A percentile compares a stretch with the other conserved stretches of the same genome.
Evolutionary conservation across 2,888 invertebrate species (phyloP).

Genomic region (Caradrina clavipalpis): DNA sequence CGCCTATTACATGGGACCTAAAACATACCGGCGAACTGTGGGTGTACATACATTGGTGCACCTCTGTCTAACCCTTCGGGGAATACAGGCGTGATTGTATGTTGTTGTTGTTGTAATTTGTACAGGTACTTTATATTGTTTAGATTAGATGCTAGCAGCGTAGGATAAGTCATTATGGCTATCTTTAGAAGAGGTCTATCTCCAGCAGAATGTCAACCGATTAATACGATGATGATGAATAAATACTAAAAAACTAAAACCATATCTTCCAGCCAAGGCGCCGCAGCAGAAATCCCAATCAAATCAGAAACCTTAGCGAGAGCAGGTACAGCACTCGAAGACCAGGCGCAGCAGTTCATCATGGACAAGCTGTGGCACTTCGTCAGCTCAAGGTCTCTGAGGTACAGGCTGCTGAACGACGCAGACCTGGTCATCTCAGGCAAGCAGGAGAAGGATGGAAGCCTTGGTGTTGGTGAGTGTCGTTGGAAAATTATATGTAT

Average conservation of each 20-base stretch:
- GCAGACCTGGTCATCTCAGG: slow-evolving; percentile 95
- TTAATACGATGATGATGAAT: too few relatives aligned
- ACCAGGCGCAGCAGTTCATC: slow-evolving; percentile 92
- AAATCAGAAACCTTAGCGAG: slow-evolving; percentile 91
- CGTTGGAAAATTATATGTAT: not conserved
- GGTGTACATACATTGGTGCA: too few relatives aligned
- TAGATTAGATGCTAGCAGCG: too few relatives aligned
- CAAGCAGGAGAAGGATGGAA: slow-evolving; percentile 92
- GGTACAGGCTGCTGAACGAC: slow-evolving; percentile 94
- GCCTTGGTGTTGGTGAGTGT: slow-evolving; percentile 91
- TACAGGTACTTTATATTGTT: too few relatives aligned
- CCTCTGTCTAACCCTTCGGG: too few relatives aligned
- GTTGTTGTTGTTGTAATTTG: too few relatives aligned
- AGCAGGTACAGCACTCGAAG: slow-evolving; percentile 91
- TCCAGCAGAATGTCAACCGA: too few relatives aligned
- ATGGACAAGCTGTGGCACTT: slow-evolving; percentile 95
- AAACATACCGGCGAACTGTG: too few relatives aligned
- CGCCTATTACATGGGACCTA: too few relatives aligned
- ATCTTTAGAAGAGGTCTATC: too few relatives aligned
- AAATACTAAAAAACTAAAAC: not conserved
- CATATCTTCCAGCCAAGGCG: slow-evolving; percentile 81
- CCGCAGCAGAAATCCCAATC: slow-evolving; percentile 85
- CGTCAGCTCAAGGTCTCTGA: slow-evolving; percentile 94
- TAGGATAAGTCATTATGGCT: too few relatives aligned
- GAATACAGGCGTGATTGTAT: too few relatives aligned